Evolutionary conservation across 2,113 vertebrate species (phyloP).

Genomic region (Bubo blakistoni): DNA sequence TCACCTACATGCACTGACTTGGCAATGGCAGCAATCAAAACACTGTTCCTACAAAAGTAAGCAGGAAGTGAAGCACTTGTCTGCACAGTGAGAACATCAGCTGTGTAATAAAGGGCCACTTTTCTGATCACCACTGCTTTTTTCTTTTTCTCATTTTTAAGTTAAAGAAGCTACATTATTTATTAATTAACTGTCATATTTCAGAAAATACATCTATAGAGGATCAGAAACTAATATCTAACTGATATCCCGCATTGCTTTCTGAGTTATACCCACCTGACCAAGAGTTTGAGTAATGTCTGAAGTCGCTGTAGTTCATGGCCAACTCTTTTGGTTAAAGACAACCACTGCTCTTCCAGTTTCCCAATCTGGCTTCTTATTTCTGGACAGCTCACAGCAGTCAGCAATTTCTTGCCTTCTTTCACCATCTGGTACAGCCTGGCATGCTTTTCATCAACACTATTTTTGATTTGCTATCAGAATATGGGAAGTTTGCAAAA

Average conservation of each 20-base stretch:
- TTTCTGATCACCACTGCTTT: not conserved
- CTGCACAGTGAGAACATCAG: not conserved
- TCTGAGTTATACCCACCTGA: constrained; percentile 72
- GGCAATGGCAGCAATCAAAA: not conserved
- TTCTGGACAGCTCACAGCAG: constrained; percentile 60
- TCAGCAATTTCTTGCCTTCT: constrained; percentile 74
- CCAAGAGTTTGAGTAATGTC: constrained; percentile 69
- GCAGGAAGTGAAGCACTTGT: not conserved
- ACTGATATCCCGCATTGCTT: not conserved
- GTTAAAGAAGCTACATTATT: not conserved
- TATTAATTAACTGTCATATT: not conserved
- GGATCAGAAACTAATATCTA: not conserved
- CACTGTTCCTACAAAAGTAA: not conserved
- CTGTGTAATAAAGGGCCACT: not conserved
- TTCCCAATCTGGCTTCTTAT: constrained; percentile 65
- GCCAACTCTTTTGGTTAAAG: constrained; percentile 72
- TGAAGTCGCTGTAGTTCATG: constrained; percentile 63
- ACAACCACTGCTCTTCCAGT: constrained; percentile 78
- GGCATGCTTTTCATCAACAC: constrained; percentile 71
- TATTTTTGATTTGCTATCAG: constrained; percentile 73
- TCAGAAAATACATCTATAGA: not conserved
- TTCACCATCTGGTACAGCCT: constrained; percentile 74
- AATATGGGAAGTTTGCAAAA: constrained; percentile 20
- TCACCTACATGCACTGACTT: not conserved
- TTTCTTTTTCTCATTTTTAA: not conserved